Conservation (phyloP, 2,888 invertebrate species). For the Cremastinae sp. region DNA sequence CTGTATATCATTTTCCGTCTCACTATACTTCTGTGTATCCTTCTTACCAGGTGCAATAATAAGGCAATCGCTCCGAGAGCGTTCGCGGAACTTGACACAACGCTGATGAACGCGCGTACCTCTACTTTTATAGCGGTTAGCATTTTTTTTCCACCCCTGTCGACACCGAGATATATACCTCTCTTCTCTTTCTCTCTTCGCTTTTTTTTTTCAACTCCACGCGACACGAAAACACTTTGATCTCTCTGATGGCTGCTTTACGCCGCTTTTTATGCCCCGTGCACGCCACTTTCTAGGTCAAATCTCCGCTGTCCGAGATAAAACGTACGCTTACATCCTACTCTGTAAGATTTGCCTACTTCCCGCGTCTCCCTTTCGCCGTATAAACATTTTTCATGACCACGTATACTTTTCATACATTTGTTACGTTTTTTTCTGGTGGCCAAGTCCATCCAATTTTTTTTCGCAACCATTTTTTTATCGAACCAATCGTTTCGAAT, state of each 20-base stretch:
- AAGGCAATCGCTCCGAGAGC: slow-evolving; percentile 26
- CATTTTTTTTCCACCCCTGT: not conserved
- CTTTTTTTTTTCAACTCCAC: not conserved
- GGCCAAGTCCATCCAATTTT: too few species aligned
- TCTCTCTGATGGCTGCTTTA: slow-evolving; percentile 26
- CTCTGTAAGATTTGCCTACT: not conserved
- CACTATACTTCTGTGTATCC: not conserved
- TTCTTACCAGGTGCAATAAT: slow-evolving; percentile 22
- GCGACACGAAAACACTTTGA: slow-evolving; percentile 16
- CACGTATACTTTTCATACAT: too few species aligned
- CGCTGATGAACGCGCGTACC: slow-evolving; percentile 35
- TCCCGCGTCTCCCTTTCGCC: not conserved
- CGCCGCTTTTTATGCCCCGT: slow-evolving; percentile 2
- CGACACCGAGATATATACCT: slow-evolving; percentile 8
- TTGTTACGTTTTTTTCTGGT: too few species aligned
- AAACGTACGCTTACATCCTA: not conserved
- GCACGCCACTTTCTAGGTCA: not conserved
- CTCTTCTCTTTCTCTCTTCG: slow-evolving; percentile 6
- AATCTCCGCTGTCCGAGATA: not conserved
- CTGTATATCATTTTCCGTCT: not conserved
- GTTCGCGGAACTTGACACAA: slow-evolving; percentile 42
- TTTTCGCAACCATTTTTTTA: too few species aligned
- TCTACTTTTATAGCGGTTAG: slow-evolving; percentile 11
- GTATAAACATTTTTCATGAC: too few species aligned
- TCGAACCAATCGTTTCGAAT: too few species aligned